Evolutionary conservation across 2,797 vertebrate species (phyloP).

Genomic region (Rhincodon typus): DNA sequence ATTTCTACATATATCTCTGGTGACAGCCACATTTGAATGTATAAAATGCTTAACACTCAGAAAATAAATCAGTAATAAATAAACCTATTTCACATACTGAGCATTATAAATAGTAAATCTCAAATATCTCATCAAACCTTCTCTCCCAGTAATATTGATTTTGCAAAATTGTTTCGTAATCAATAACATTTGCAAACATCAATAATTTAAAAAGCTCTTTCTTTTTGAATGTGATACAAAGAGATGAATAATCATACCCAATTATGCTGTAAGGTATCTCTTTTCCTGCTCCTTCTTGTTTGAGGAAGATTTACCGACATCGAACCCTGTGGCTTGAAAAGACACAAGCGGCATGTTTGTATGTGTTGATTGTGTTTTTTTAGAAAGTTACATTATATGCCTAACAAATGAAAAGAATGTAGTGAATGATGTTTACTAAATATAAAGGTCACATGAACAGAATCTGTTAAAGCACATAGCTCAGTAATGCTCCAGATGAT

Average conservation of each 20-base stretch:
- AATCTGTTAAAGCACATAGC: neutral
- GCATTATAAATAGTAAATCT: slow-evolving; percentile 66
- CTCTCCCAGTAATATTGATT: slow-evolving; percentile 75
- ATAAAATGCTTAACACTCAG: neutral
- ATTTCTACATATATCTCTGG: neutral
- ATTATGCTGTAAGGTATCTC: neutral
- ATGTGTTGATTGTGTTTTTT: neutral
- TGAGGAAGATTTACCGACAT: neutral
- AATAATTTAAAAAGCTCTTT: slow-evolving; percentile 35
- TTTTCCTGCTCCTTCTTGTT: neutral
- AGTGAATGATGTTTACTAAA: neutral
- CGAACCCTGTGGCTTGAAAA: neutral
- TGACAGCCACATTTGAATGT: neutral
- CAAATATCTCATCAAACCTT: slow-evolving; percentile 53
- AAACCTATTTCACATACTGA: slow-evolving; percentile 80
- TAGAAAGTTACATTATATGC: neutral
- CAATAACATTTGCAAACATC: slow-evolving; percentile 31
- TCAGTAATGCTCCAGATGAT: neutral
- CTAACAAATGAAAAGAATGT: neutral
- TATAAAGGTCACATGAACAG: neutral
- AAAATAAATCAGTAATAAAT: slow-evolving; percentile 63
- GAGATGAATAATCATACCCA: neutral
- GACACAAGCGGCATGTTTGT: neutral
- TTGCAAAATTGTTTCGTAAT: slow-evolving; percentile 41
- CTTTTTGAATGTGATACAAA: neutral